A percentile compares a stretch with the other conserved stretches of the same genome.
These are phyloP conservation scores for Gymnothorax reevesii DNA, from an alignment of 2,797 vertebrate genomes.

Conservation along the genomic window DNA sequence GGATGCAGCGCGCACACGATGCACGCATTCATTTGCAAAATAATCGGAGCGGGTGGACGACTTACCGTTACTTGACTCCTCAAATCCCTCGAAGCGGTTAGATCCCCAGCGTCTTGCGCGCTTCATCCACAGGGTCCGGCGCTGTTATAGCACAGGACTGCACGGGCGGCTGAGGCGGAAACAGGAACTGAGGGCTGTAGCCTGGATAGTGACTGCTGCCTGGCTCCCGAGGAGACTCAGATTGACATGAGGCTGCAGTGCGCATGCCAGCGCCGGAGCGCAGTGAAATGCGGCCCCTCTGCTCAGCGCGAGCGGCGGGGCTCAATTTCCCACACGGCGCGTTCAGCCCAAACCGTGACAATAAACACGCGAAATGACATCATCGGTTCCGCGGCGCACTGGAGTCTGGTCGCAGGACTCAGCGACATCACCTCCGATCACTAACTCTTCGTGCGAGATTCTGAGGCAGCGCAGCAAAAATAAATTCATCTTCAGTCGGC, in stretches of 20 bases:
- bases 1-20: constrained; percentile 38
- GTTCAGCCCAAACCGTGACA: background rate
- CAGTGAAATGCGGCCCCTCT: constrained; percentile 10
- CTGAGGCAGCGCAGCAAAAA: background rate
- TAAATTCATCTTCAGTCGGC: background rate
- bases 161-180: constrained; percentile 47
- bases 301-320: background rate
- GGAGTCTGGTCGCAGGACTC: background rate
- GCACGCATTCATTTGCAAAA: constrained; percentile 33
- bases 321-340: background rate
- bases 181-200: constrained; percentile 52
- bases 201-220: constrained; percentile 44
- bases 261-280: constrained; percentile 52
- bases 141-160: constrained; percentile 33
- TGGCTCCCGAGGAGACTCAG: constrained; percentile 46
- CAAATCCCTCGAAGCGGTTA: background rate
- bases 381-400: background rate
- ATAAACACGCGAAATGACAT: background rate
- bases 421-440: background rate
- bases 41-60: background rate
- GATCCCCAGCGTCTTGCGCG: constrained; percentile 33
- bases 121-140: constrained; percentile 17
- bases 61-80: constrained; percentile 43
- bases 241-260: constrained; percentile 48
- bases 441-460: background rate